Base-by-base conservation (phyloP, 2,113 vertebrate genomes). In the Tangachromis dhanisi region DNA sequence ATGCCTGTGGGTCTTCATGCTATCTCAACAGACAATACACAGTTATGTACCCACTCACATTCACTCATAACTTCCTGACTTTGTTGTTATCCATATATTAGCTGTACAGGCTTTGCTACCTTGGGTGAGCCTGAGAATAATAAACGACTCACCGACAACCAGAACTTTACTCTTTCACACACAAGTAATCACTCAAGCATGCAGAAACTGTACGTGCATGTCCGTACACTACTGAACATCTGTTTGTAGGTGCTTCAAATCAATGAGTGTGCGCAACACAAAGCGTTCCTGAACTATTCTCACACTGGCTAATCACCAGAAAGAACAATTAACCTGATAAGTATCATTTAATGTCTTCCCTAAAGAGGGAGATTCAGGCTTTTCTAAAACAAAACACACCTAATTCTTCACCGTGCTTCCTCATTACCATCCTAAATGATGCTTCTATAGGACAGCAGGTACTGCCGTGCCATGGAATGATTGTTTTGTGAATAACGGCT, bases 291-390 rank as follows among this genome's bases (percentile, higher is more conserved):
- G 47, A 92, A 90, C 90, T 80, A 42, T 63, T 87, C 86, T 90
- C 90, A 89, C 66, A 40, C 66, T 79, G 83, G 78, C 87, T 93
- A 94, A 93, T 93, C 93, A 81, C 88, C 86, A 89, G 81, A 40
- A 83, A 89, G 90, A 95, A 94, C 93, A 95, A 96, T 96, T 92
- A 95, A 88, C 83, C 51, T 31, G 87, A 94, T 95, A 94, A 95
- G 89, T 81, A 93, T 94, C 88, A 85, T 33, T 92, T 94, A 92
- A 83, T 92, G 94, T 90, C 71, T 38, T 88, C 84, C 84, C 90
- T 38, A 66, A 82, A 92, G 85, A 91, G 81, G 40, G 55, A 85
- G 86, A 89, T 51, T 84, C 68, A 68, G 61, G 84, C 53, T 89
- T 88, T 88, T 93, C 68, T 24, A 83, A 95, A 92, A 95, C 93